Conservation (phyloP, 1,140 invertebrate species). For the fruit fly (Drosophila melanogaster) region Release_6_plus_ISO1_MT NC_004354.4:3550501-3551000, state of each 20-base stretch:
- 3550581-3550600: not conserved
- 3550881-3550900: no score
- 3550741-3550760: not conserved
- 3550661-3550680: conserved; percentile 54
- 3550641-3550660: conserved; percentile 52
- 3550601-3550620: conserved; percentile 3
- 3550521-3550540: conserved; percentile 52
- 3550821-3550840: no score
- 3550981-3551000: conserved; percentile 26
- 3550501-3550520: conserved; percentile 2
- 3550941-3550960: conserved; percentile 54
- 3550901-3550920: no score
- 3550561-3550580: conserved; percentile 35
- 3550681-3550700: conserved; percentile 32
- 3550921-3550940: conserved; percentile 9
- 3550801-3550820: no score
- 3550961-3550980: conserved; percentile 12
- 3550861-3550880: no score
- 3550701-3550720: not conserved
- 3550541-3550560: conserved; percentile 77
- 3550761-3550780: no score
- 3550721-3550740: not conserved
- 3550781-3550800: no score
- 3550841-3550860: no score
- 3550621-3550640: conserved; percentile 34